These are phyloP conservation scores for Marasmarcha lunaedactyla DNA, from an alignment of 2,888 invertebrate species.

Conservation along the genomic window DNA sequence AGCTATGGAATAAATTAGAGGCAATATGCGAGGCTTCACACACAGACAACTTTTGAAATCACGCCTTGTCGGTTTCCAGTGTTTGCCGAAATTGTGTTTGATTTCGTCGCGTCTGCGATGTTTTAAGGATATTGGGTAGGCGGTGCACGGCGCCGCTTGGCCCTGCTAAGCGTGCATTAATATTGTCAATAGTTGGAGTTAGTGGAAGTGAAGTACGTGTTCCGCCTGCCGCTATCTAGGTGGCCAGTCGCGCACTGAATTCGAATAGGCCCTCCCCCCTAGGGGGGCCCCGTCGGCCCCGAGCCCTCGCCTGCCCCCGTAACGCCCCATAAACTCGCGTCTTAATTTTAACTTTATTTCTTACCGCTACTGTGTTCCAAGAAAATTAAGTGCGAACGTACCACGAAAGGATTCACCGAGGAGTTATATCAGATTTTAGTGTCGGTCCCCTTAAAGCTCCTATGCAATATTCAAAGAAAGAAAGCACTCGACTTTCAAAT, in stretches of 20 bases:
- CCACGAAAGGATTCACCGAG: constrained; percentile 45
- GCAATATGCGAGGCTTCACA: constrained; percentile 31
- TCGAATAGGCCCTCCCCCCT: constrained; percentile 57
- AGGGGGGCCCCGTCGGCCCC: constrained; percentile 21
- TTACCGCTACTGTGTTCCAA: constrained; percentile 60
- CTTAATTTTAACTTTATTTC: constrained; percentile 71
- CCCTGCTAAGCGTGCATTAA: constrained; percentile 67
- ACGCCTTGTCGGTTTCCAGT: background rate
- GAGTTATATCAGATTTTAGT: constrained; percentile 26
- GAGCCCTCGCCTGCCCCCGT: constrained; percentile 31
- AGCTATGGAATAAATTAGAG: constrained; percentile 63
- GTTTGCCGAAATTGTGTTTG: background rate
- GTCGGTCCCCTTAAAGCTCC: constrained; percentile 12
- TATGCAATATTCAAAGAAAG: constrained; percentile 3
- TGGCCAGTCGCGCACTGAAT: constrained; percentile 64
- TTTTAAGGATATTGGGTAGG: constrained; percentile 42
- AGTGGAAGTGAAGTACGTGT: constrained; percentile 70
- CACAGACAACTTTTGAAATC: constrained; percentile 5
- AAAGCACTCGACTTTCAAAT: background rate
- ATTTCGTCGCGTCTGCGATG: constrained; percentile 2
- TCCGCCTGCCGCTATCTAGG: constrained; percentile 69
- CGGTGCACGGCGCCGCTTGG: constrained; percentile 51
- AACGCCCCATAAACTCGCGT: constrained; percentile 69
- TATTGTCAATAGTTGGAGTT: constrained; percentile 71
- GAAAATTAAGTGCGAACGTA: constrained; percentile 67